Percentiles rank a stretch among this genome's conserved stretches.
Evolutionary conservation across 2,888 invertebrate genomes (phyloP).

Genomic region (Lingula anatina): DNA sequence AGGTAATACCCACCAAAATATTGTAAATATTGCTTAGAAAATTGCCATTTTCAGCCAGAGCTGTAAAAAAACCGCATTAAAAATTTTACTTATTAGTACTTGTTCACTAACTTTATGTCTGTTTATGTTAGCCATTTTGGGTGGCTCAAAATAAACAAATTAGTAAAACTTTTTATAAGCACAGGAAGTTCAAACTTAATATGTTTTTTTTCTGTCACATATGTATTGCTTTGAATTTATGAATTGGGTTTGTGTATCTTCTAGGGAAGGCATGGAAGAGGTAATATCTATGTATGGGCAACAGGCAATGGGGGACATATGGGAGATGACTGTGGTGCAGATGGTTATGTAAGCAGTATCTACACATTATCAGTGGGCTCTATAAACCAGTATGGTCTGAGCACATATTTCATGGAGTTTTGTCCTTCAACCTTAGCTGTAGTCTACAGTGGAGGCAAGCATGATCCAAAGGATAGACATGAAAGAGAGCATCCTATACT

Average conservation of each 20-base stretch:
- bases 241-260: neutral
- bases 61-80: too few relatives aligned
- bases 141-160: too few relatives aligned
- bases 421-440: constrained; percentile 45
- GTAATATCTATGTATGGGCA: constrained; percentile 47
- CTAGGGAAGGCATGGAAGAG: constrained; percentile 38
- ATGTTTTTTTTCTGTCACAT: too few relatives aligned
- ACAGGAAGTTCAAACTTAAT: too few relatives aligned
- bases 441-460: constrained; percentile 33
- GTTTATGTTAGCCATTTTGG: too few relatives aligned
- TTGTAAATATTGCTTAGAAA: too few relatives aligned
- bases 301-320: constrained; percentile 46
- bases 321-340: constrained; percentile 43
- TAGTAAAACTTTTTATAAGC: too few relatives aligned
- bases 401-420: constrained; percentile 43
- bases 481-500: constrained; percentile 18
- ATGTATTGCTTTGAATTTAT: too few relatives aligned
- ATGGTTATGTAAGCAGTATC: constrained; percentile 45
- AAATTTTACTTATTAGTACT: too few relatives aligned
- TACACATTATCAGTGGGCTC: constrained; percentile 44
- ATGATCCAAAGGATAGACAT: constrained; percentile 1
- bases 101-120: too few relatives aligned
- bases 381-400: constrained; percentile 27
- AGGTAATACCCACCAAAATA: too few relatives aligned
- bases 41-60: too few relatives aligned